Conservation (phyloP, 2,888 invertebrate genomes). For the Mesorhabditis spiculigera region DNA sequence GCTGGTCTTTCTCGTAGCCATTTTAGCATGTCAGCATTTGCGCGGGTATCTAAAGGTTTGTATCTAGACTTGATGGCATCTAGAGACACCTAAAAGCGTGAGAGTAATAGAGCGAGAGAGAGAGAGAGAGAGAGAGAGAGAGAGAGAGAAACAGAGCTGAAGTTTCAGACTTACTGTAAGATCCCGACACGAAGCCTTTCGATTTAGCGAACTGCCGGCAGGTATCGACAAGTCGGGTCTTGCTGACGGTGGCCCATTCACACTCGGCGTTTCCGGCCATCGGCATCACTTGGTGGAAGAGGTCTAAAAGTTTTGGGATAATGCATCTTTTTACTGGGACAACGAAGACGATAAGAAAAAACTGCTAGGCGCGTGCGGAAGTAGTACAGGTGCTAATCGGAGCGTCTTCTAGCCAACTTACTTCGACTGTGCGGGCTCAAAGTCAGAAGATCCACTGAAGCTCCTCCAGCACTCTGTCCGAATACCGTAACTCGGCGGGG, state of each 20-base stretch:
- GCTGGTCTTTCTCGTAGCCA: conserved; percentile 32
- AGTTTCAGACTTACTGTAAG: conserved; percentile 1
- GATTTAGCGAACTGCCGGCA: conserved; percentile 35
- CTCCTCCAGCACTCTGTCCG: conserved; percentile 47
- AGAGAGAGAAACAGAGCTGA: too few species aligned
- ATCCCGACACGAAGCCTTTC: conserved; percentile 24
- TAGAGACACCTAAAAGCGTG: too few species aligned
- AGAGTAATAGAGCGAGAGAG: too few species aligned
- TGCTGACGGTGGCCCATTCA: conserved; percentile 41
- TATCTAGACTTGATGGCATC: background rate
- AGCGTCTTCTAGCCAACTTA: conserved; percentile 6
- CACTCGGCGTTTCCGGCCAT: conserved; percentile 47
- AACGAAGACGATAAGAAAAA: too few species aligned
- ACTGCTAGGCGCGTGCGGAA: too few species aligned
- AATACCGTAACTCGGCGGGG: conserved; percentile 42
- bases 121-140: too few species aligned
- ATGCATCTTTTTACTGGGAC: too few species aligned
- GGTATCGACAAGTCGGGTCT: conserved; percentile 24
- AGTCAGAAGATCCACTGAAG: conserved; percentile 38
- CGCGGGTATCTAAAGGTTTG: conserved; percentile 22
- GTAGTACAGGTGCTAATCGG: too few species aligned
- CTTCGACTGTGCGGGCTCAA: conserved; percentile 44
- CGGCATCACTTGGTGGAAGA: conserved; percentile 48
- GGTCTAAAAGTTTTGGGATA: conserved; percentile 25
- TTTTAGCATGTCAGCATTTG: conserved; percentile 32